Base-by-base conservation (phyloP, 2,797 vertebrate genomes). In the Gastrophryne carolinensis region DNA sequence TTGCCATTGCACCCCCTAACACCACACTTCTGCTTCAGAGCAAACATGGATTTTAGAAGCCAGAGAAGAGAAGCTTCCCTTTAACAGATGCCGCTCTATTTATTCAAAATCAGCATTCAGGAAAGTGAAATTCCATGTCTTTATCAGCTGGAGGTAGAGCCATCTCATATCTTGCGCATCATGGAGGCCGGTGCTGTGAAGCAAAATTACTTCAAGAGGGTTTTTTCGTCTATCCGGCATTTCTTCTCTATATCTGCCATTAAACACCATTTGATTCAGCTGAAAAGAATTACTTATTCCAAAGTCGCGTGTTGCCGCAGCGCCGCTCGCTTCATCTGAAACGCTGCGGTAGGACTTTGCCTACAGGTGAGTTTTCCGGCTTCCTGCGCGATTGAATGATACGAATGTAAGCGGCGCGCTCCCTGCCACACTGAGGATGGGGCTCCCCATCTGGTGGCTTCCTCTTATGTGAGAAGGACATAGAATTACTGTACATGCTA, bases 111-210 rank as follows among this genome's bases (percentile, higher is more conserved):
- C 52, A 50, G 47, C 15, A 37, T 47, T 52, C 44, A 9, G 64
- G 29, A 76, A 64, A 41, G 34, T 11, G 30, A 60, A 39, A 72
- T 72, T 66, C 41, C 68, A 50, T 72, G 68, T 71, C 72, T 66
- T 78, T 72, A 72, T 58, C 75, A 52, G 61, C 39, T 66, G 68
- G 68, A 65, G 75, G 75, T 65, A 65, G 56, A 65, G 63, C 56
- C 44, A 50, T 65, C 35, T 78, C 61, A 64, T 41, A 72, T 77
- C 67, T 72, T 7, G 52, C 17, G 9, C 61, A 52, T 39, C 68
- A 41, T 15, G 19, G 32, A 71, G 30, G 35, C 37, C 12, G 19
- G 23, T 29, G 68, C 50, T 23, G 32, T 35, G 60, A 52, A 68
- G 32, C 44, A 13, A 77, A 71, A 77, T 64, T 37, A 77, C 65